Base-by-base conservation (phyloP, 2,888 invertebrate species). In the Trachelus stipa region DNA sequence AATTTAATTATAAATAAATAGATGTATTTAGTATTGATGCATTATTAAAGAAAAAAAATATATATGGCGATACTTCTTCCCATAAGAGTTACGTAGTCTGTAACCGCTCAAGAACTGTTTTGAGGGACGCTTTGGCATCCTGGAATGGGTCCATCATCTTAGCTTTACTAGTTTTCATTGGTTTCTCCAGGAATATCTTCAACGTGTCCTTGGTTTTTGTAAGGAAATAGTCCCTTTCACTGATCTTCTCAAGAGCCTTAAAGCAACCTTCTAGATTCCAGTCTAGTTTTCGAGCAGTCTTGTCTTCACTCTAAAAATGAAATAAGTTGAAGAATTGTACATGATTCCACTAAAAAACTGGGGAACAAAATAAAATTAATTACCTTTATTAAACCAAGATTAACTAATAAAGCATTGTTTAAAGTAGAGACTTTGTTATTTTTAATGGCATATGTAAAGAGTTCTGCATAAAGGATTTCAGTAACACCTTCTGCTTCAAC, bases 301-400 rank as follows among this genome's bases (percentile, higher is more conserved):
- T 96, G 87, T 95, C 94, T 90, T 96, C 96, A 12, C 94, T 92
- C 95, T 95, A 91, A 35, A 40, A 92, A 92, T 76, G 3, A 73
- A 9, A 73, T 12, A 3, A 31, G 30, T 23, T 12, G 12, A 34
- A 68, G 9, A n/a, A 71, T 77, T 69, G 40, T 2, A 31, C 68
- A 33, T 79, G 69, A 77, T n/a, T 68, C 30, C 1, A 79, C 40
- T 15, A 4, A 73, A 34, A 31, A 37, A 69, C 73, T 75, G 40
- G 69, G 73, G 35, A 33, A 73, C 33, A 68, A 4, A 68, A 68
- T n/a, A 15, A 73, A 37, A 68, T 74, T 12, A 83, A 86, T 87
- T 90, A 96, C 96, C 93, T 97, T 97, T 69, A 96, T 93, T 4
- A 96, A 92, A 1, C 94, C 95, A 23, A 96, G 90, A 75, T 94